Evolutionary conservation across 2,113 vertebrate genomes (phyloP).

Genomic region (Kryptolebias marmoratus): DNA sequence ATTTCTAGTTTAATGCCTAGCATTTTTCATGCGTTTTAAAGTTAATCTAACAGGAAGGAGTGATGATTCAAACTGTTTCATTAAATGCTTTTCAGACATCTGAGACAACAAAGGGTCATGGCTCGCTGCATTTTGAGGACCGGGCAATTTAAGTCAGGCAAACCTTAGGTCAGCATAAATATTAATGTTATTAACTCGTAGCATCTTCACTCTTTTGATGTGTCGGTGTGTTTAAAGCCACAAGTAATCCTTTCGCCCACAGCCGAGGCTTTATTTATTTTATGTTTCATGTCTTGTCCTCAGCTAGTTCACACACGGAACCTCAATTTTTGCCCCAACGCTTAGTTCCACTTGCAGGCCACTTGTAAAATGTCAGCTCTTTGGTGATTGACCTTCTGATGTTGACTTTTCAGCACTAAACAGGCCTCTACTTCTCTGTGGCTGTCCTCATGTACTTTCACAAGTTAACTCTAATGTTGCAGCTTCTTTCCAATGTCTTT

Average conservation of each 20-base stretch:
- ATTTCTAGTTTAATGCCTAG: not conserved
- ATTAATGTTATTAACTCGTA: constrained; percentile 30
- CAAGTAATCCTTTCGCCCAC: constrained; percentile 39
- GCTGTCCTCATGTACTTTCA: too few relatives aligned
- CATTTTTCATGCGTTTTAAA: constrained; percentile 12
- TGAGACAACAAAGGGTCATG: constrained; percentile 12
- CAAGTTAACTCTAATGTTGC: not conserved
- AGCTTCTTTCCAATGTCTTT: too few relatives aligned
- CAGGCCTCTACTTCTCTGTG: not conserved
- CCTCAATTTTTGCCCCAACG: constrained; percentile 36
- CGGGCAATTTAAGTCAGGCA: constrained; percentile 18
- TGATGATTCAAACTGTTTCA: constrained; percentile 19
- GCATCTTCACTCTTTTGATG: constrained; percentile 35
- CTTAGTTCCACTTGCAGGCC: constrained; percentile 34
- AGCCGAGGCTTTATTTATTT: constrained; percentile 35
- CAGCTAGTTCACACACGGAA: constrained; percentile 12
- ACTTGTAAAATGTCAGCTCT: constrained; percentile 55
- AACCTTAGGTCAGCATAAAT: constrained; percentile 35
- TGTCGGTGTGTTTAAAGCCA: constrained; percentile 40
- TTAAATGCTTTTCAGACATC: constrained; percentile 17
- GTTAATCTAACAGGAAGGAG: constrained; percentile 2
- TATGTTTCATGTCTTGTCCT: constrained; percentile 7
- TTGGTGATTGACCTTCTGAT: constrained; percentile 34
- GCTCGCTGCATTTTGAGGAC: constrained; percentile 7
- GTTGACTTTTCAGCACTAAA: constrained; percentile 8